phyloP scores from a whole-genome alignment of 2,797 vertebrate genomes.

The Percopsis omiscomaycus region DNA sequence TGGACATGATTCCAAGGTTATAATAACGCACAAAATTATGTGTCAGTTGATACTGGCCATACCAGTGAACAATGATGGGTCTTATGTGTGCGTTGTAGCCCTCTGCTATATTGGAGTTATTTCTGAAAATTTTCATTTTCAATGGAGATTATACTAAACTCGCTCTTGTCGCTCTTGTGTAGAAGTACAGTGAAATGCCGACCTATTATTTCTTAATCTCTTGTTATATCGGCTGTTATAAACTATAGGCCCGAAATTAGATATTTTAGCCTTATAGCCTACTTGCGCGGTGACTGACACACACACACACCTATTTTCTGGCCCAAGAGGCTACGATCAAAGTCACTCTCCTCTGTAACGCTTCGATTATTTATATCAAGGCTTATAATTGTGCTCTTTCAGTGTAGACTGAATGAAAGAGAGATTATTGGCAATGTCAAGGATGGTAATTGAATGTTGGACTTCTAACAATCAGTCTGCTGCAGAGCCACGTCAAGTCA shows the following conservation, averaged over 20 bases:
- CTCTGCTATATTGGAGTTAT: too few relatives aligned
- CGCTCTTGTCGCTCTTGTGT: too few relatives aligned
- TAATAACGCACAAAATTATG: constrained; percentile 55
- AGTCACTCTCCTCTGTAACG: constrained; percentile 71
- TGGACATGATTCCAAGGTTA: constrained; percentile 63
- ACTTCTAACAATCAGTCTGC: constrained; percentile 77
- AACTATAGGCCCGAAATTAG: too few relatives aligned
- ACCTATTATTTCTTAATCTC: too few relatives aligned
- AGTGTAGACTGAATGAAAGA: constrained; percentile 74
- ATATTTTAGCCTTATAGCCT: too few relatives aligned
- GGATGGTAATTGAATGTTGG: constrained; percentile 83
- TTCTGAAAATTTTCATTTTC: too few relatives aligned
- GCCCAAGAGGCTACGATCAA: constrained; percentile 60
- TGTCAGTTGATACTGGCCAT: constrained; percentile 22
- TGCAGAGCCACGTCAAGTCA: constrained; percentile 70
- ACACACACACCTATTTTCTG: constrained; percentile 45
- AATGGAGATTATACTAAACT: too few relatives aligned
- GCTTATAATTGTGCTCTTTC: constrained; percentile 77
- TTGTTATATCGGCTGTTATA: too few relatives aligned
- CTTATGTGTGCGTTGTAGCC: not conserved
- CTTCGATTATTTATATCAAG: constrained; percentile 78
- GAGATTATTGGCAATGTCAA: constrained; percentile 83
- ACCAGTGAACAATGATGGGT: constrained; percentile 25
- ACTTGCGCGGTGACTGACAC: not conserved
- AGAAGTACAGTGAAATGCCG: too few relatives aligned